Evolutionary conservation across 2,113 vertebrate species (phyloP), one percentile per base, ranked within the genome.

Genomic region (Alethe castanea): DNA sequence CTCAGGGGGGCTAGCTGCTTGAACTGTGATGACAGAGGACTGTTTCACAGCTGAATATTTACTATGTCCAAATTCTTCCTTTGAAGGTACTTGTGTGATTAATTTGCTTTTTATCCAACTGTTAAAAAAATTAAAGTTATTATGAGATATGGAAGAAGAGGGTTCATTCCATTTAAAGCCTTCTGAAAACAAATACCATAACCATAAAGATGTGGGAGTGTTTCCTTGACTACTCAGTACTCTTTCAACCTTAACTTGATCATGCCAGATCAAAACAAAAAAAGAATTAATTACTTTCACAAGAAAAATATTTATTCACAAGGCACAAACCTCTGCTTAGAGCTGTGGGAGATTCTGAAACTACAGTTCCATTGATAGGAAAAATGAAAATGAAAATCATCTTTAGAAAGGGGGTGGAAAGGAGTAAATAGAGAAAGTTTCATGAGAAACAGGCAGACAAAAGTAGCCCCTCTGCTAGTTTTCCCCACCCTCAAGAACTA

Each of bases 121-220:
- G 83, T 88, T 95, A 90, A 95, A 81, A 54, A 94, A 92, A 93
- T 82, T 86, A 62, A 93, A 81, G 25, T 87, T 86, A 76, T 85
- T 89, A 91, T 36, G 33, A 89, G 45, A 42, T 67, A 89, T 65
- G 50, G 73, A 89, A 81, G 36, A 89, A 92, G 45, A 61, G 19
- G 11, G 15, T 71, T 86, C 56, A 66, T 71, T 79, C 61, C 16
- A 57, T 79, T 85, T 74, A 57, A 81, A 86, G 36, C 25, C 48
- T 56, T 79, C 73, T 57, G 50, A 89, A 97, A 91, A 96, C 38
- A 95, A 92, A 48, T 48, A 69, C 38, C 31, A 47, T 44, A 76
- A 91, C 12, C 5, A 15, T 84, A 64, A 76, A 76, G 25, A 91
- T 45, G 70, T 47, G 29, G 31, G 53, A 94, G 40, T 59, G 42